Base-by-base conservation (phyloP, 2,113 vertebrate genomes). In the Chamaea fasciata region DNA sequence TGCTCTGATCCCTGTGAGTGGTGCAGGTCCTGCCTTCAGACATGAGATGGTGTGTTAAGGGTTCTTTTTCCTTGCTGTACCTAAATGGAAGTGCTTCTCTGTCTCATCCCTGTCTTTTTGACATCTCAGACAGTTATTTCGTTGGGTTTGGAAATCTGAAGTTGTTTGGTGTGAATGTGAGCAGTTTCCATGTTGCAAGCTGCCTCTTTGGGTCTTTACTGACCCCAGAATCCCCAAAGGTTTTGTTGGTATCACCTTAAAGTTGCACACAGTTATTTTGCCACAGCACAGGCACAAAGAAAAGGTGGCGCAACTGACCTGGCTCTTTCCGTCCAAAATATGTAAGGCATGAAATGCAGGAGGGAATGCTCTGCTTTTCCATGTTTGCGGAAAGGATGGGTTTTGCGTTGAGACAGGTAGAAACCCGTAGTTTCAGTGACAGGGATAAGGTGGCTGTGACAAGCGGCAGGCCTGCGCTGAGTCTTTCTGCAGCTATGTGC, bases 381-480 rank as follows among this genome's bases (percentile, higher is more conserved):
- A 7, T 17, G 7, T 50, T 73, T 70, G 67, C 75, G 65, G 5
- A 76, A 77, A 16, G 7, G 47, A 23, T 1, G 6, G 11, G 10
- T 28, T 88, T 82, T 4, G 1, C 60, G 35, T 76, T 2, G 7
- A 55, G 41, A 47, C 2, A 2, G 19, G 24, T 47, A 23, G 49
- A 26, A 87, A 62, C 64, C 76, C 4, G 0, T 53, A 89, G 15
- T 20, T 92, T 44, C 37, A 28, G 7, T 70, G 62, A 21, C 23
- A 3, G 18, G 42, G 46, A 18, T 49, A 65, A 23, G 24, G 49
- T 9, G 11, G 13, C 52, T 80, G n/a, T 75, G 59, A 70, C 52
- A 68, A 56, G n/a, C 0, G 0, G 8, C 55, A 26, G 37, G 10
- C 39, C 50, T 2, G 11, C 0, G 0, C 62, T 59, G 53, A 30